Evolutionary conservation across 23 tunicate species (phyloP).

Genomic region (Trididemnum miniatum): DNA sequence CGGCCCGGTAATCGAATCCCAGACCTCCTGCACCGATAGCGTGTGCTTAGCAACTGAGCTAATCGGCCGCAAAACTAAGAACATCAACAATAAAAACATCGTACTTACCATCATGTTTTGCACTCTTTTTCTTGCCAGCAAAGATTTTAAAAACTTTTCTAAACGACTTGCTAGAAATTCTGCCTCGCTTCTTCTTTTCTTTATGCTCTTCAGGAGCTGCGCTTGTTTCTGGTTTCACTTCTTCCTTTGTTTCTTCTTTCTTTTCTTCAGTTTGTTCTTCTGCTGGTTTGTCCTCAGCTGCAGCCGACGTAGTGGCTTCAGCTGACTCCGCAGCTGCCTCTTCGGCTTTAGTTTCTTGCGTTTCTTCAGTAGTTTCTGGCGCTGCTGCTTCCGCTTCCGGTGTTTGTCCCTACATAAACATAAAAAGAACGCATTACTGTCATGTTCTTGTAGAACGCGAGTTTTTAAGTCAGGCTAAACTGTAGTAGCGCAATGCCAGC

Average conservation of each 20-base stretch:
- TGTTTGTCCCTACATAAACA: too few species aligned
- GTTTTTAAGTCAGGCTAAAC: too few species aligned
- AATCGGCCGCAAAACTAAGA: too few species aligned
- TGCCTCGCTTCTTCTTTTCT: slow-evolving; percentile 47
- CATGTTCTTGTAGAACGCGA: too few species aligned
- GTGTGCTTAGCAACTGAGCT: too few species aligned
- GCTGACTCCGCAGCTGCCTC: background rate
- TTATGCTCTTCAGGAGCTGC: slow-evolving; percentile 23
- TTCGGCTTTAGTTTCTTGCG: background rate
- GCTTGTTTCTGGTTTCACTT: background rate
- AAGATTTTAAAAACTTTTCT: slow-evolving; percentile 49
- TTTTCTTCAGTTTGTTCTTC: slow-evolving; percentile 11
- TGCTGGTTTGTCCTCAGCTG: background rate
- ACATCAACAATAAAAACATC: too few species aligned
- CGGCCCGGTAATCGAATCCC: too few species aligned
- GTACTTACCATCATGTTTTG: background rate
- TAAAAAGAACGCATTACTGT: background rate
- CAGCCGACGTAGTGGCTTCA: background rate
- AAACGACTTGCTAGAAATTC: slow-evolving; percentile 45
- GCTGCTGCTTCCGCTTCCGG: background rate
- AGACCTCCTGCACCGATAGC: too few species aligned
- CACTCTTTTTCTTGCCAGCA: slow-evolving; percentile 9
- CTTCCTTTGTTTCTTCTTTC: slow-evolving; percentile 8
- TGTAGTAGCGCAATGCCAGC: too few species aligned
- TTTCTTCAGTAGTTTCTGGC: background rate